A percentile compares a stretch with the other conserved stretches of the same genome.
phyloP scores from a whole-genome alignment of 2,113 vertebrate genomes.

The Clarias macrocephalus region DNA sequence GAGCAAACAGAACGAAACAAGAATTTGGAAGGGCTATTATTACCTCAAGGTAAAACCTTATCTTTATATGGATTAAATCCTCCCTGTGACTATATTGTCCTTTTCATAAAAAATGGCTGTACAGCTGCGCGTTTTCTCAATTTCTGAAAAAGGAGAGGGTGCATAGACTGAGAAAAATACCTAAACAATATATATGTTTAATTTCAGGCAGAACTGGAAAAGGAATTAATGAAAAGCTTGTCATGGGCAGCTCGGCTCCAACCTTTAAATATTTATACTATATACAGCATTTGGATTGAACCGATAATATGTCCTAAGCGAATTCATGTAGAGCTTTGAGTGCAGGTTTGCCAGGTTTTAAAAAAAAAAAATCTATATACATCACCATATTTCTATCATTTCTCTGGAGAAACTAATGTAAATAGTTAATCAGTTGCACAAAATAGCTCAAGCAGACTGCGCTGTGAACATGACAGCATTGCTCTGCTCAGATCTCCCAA shows the following conservation, averaged over 20 bases:
- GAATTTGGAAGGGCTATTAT: background rate
- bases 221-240: background rate
- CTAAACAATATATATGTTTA: background rate
- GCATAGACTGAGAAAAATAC: background rate
- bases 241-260: background rate
- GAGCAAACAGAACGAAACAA: background rate
- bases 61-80: conserved; percentile 11
- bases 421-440: background rate
- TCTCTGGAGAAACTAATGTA: background rate
- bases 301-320: background rate
- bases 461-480: background rate
- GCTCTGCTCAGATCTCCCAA: background rate
- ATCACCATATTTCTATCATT: background rate
- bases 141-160: background rate
- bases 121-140: background rate
- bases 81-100: conserved; percentile 1
- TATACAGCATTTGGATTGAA: background rate
- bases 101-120: background rate
- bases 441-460: background rate
- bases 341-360: background rate
- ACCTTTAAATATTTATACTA: background rate
- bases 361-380: background rate
- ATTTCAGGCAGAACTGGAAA: background rate
- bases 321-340: background rate
- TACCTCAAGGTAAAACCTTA: conserved; percentile 4